These are phyloP conservation scores for Centruroides vittatus DNA, from an alignment of 1,140 invertebrate species.

Conservation along the genomic window DNA sequence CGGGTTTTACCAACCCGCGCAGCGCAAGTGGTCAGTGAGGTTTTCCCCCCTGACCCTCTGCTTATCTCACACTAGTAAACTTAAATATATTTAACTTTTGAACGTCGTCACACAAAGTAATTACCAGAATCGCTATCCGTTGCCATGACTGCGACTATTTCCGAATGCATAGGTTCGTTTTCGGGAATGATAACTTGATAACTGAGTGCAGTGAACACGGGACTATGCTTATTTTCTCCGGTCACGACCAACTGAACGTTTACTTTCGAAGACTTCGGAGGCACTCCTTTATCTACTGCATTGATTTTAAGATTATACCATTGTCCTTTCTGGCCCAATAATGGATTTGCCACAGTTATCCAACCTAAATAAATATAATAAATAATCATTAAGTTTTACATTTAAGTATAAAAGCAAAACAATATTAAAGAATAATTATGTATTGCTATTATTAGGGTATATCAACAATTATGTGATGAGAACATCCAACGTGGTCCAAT, in stretches of 20 bases:
- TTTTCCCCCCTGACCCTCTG: no score
- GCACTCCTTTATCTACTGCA: constrained; percentile 68
- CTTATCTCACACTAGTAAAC: no score
- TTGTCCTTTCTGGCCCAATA: constrained; percentile 36
- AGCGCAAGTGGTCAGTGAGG: no score
- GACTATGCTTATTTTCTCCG: constrained; percentile 63
- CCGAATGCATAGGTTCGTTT: constrained; percentile 69
- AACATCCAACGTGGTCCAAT: no score
- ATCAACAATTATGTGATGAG: no score
- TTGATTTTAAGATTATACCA: constrained; percentile 49
- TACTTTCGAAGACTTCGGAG: constrained; percentile 59
- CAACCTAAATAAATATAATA: constrained; percentile 33
- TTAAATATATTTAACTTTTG: no score
- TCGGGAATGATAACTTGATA: constrained; percentile 83
- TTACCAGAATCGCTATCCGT: constrained; percentile 56
- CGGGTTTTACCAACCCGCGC: no score
- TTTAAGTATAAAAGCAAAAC: no score
- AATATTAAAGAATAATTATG: no score
- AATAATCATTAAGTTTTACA: not conserved
- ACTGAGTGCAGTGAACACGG: constrained; percentile 64
- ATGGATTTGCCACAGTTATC: constrained; percentile 48
- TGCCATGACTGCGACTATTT: constrained; percentile 68
- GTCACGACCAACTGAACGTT: constrained; percentile 60
- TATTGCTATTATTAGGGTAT: no score
- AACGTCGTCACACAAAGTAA: no score